Base-by-base conservation (phyloP, 2,888 invertebrate genomes). In the Chrysomela aeneicollis region DNA sequence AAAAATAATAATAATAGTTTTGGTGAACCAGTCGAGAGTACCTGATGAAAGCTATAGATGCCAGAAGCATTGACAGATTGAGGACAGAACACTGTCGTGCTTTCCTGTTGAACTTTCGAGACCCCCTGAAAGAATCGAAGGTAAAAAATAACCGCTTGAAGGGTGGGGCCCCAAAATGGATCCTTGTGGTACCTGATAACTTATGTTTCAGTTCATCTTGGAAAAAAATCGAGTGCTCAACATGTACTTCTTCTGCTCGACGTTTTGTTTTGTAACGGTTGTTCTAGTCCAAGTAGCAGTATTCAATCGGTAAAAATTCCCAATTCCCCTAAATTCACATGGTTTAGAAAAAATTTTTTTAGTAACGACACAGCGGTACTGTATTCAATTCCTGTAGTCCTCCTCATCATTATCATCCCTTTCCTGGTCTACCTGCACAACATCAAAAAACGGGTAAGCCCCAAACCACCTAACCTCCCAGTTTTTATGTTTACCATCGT, bases 11-110 rank as follows among this genome's bases (percentile, higher is more conserved):
- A n/a, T n/a, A n/a, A n/a, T 67, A 93, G 93, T 21, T 89, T 90
- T 70, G 90, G 90, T 42, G 89, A 92, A 64, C 86, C 85, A 60
- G 83, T 84, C 21, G 92, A 92, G 73, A 67, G 76, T 98, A 98
- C 82, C 86, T 98, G 73, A 94, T 95, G 88, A 90, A 94, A 71
- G 97, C 97, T 12, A 98, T 98, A 71, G 97, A 97, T 82, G 97
- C 97, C 0, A 87, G 97, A 59, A 95, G 95, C 80, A 94, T 96
- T 63, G 96, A 97, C 84, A 89, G 92, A 58, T 86, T 97, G 59
- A 87, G 95, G 60, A 87, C 92, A 0, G 94, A 97, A 79, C 95
- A 98, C 82, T 97, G 97, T 81, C 89, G 90, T 60, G 90, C 92
- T 0, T 86, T 95, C 80, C 87, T 94, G 22, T 88, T 98, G 64